These are phyloP conservation scores for Thomomys bottae DNA, from an alignment of 2,113 vertebrate genomes.

Conservation along the genomic window DNA sequence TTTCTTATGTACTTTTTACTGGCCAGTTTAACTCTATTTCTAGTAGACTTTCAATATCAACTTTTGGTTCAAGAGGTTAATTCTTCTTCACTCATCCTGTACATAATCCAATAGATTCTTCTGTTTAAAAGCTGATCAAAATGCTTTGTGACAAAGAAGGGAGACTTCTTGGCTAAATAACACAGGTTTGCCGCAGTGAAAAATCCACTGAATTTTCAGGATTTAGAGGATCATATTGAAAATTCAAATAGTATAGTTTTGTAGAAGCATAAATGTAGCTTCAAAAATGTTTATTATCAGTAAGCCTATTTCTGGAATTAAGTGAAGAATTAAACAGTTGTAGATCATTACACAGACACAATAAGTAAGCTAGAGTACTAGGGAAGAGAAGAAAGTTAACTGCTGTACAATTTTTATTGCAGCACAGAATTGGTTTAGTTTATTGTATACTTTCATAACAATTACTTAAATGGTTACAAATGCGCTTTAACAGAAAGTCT, in stretches of 20 bases:
- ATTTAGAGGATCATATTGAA: conserved; percentile 19
- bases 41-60: conserved; percentile 21
- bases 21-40: background rate
- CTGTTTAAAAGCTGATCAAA: conserved; percentile 50
- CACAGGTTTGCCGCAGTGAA: background rate
- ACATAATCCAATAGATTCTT: conserved; percentile 18
- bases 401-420: background rate
- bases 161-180: background rate
- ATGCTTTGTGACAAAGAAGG: conserved; percentile 19
- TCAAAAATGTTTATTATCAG: background rate
- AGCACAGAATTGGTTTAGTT: background rate
- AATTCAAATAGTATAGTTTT: conserved; percentile 37
- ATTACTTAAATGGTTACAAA: background rate
- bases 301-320: conserved; percentile 32
- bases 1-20: conserved; percentile 19
- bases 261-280: conserved; percentile 7
- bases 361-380: background rate
- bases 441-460: background rate
- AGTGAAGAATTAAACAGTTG: conserved; percentile 5
- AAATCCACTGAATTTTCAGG: conserved; percentile 41
- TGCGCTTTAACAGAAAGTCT: conserved; percentile 23
- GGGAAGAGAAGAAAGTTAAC: conserved; percentile 30
- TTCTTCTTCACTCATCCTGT: background rate
- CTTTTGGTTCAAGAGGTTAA: background rate
- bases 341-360: background rate